Evolutionary conservation across 1,140 invertebrate genomes (phyloP).

Genomic region (Drosophila elegans): DNA sequence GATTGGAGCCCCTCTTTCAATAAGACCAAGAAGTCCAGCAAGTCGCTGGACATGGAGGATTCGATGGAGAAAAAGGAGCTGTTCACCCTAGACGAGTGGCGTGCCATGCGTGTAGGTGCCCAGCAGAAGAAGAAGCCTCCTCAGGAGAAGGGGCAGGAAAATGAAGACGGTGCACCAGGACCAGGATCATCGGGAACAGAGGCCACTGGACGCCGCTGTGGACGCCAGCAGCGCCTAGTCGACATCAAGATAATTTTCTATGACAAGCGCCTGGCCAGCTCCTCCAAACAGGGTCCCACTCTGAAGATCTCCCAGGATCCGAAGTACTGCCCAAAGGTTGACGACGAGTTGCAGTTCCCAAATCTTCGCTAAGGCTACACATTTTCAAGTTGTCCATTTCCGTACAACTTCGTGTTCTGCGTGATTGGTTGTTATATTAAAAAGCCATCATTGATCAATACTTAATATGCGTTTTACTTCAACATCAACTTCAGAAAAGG

Average conservation of each 20-base stretch:
- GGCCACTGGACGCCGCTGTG: slow-evolving; percentile 86
- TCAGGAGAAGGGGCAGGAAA: background rate
- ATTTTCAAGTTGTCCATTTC: background rate
- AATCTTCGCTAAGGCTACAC: background rate
- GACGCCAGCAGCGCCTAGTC: slow-evolving; percentile 92
- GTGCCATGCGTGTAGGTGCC: background rate
- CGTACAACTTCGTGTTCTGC: background rate
- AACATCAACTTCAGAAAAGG: too few species aligned
- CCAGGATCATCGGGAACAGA: background rate
- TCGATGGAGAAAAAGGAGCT: slow-evolving; percentile 87
- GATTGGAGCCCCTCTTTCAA: slow-evolving; percentile 72
- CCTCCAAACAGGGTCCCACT: background rate
- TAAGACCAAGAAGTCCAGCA: slow-evolving; percentile 48
- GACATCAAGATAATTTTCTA: slow-evolving; percentile 94
- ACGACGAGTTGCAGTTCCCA: background rate
- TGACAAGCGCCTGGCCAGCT: slow-evolving; percentile 8
- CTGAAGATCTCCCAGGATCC: background rate
- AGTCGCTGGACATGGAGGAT: slow-evolving; percentile 85
- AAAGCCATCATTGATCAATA: background rate
- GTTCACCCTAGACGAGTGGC: slow-evolving; percentile 93
- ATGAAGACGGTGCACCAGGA: background rate
- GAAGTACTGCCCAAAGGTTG: background rate
- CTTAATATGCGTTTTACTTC: too few species aligned
- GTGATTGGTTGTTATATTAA: background rate
- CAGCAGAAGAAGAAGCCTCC: background rate